Percentiles rank a stretch among this genome's conserved stretches.
These are phyloP conservation scores for Ochropacha duplaris DNA, from an alignment of 2,888 invertebrate species.

Conservation along the genomic window DNA sequence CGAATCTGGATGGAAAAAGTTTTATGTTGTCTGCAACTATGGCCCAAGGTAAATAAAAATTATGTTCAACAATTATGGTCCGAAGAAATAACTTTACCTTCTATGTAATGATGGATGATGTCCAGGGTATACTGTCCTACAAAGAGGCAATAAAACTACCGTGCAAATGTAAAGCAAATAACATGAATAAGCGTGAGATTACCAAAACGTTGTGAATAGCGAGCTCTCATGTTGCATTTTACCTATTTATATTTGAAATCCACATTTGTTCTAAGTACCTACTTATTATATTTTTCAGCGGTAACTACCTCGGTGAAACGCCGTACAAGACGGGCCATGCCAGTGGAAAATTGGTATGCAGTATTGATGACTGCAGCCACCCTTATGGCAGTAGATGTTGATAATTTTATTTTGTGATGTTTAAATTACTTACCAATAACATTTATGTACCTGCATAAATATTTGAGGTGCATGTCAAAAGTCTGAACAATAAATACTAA, in stretches of 20 bases:
- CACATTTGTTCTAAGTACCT: too few relatives aligned
- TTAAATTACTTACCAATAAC: too few relatives aligned
- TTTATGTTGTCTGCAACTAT: conserved; percentile 67
- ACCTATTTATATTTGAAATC: not conserved
- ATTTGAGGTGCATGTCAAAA: not conserved
- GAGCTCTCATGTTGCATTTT: not conserved
- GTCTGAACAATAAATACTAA: not conserved
- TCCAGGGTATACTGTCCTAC: too few relatives aligned
- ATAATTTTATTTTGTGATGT: not conserved
- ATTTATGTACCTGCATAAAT: not conserved
- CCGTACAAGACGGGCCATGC: conserved; percentile 44
- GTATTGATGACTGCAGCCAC: conserved; percentile 36
- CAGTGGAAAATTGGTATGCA: conserved; percentile 41
- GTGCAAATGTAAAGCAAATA: too few relatives aligned
- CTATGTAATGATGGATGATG: too few relatives aligned
- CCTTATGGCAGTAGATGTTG: conserved; percentile 33
- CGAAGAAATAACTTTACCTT: too few relatives aligned
- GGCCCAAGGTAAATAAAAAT: conserved; percentile 58
- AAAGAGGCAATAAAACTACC: too few relatives aligned
- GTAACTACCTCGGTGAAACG: conserved; percentile 46
- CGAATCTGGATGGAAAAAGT: conserved; percentile 38
- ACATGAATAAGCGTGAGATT: too few relatives aligned
- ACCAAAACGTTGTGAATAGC: too few relatives aligned
- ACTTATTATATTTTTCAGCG: conserved; percentile 46
- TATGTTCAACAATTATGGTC: not conserved